phyloP scores from a whole-genome alignment of 2,888 invertebrate genomes.

The Synergus umbraculus region DNA sequence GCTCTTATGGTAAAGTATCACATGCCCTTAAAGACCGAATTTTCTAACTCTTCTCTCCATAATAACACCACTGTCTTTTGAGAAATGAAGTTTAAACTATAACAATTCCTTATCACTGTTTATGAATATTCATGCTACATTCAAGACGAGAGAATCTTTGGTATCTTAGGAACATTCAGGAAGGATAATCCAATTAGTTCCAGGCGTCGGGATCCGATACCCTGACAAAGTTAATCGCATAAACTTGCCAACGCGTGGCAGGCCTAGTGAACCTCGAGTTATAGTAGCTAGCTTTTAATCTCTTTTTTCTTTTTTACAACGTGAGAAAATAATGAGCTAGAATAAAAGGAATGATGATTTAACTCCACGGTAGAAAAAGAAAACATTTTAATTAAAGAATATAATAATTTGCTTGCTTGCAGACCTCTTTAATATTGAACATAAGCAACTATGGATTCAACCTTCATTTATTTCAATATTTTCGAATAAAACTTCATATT shows the following conservation, averaged over 20 bases:
- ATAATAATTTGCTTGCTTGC: too few relatives aligned
- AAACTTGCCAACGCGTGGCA: constrained; percentile 25
- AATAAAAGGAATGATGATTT: too few relatives aligned
- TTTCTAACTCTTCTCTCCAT: neutral
- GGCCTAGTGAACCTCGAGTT: constrained; percentile 11
- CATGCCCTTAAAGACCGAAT: too few relatives aligned
- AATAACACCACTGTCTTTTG: neutral
- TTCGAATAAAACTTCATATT: neutral
- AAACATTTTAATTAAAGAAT: too few relatives aligned
- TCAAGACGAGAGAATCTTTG: constrained; percentile 55
- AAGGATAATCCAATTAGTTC: constrained; percentile 62
- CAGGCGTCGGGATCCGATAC: constrained; percentile 41
- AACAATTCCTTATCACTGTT: constrained; percentile 10
- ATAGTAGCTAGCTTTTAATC: neutral
- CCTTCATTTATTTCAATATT: neutral
- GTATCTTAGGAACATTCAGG: constrained; percentile 58
- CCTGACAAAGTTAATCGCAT: constrained; percentile 28
- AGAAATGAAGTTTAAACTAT: neutral
- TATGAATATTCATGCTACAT: constrained; percentile 66
- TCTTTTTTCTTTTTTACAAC: neutral
- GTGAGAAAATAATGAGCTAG: neutral
- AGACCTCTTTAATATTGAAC: too few relatives aligned
- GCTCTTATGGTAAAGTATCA: too few relatives aligned
- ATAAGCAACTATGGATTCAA: neutral
- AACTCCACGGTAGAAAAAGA: too few relatives aligned